Percentiles rank a stretch among this genome's conserved stretches.
Evolutionary conservation across 2,797 vertebrate species (phyloP).

Genomic region (Dendrocincla fuliginosa): DNA sequence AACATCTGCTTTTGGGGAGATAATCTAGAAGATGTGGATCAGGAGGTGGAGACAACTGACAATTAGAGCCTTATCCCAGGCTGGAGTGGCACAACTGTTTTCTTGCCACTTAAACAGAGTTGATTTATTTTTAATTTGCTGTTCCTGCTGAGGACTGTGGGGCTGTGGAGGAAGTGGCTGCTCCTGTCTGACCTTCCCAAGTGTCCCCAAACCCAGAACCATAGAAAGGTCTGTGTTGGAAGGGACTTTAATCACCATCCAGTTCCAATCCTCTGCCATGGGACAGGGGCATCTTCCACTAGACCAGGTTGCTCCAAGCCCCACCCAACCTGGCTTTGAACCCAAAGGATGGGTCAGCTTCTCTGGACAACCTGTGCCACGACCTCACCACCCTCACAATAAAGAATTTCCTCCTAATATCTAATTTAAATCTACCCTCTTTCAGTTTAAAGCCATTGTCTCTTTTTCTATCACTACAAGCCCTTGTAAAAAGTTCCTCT

Average conservation of each 20-base stretch:
- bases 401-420: not conserved
- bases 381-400: fast-evolving
- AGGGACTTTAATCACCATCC: not conserved
- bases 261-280: not conserved
- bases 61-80: not conserved
- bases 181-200: not conserved
- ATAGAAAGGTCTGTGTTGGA: not conserved
- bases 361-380: not conserved
- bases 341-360: not conserved
- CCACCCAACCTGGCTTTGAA: fast-evolving
- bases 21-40: not conserved
- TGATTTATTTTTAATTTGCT: not conserved
- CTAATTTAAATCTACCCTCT: not conserved
- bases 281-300: not conserved
- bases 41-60: not conserved
- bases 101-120: not conserved
- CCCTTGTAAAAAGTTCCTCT: not conserved
- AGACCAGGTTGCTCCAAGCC: fast-evolving
- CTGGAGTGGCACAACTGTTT: not conserved
- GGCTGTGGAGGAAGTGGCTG: not conserved
- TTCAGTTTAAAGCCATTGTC: not conserved
- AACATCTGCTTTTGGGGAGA: not conserved
- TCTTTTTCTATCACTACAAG: not conserved
- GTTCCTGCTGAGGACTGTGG: not conserved
- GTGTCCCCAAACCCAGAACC: not conserved